Conservation (phyloP, 1,140 invertebrate genomes). For the Plectrocnemia conspersa region DNA sequence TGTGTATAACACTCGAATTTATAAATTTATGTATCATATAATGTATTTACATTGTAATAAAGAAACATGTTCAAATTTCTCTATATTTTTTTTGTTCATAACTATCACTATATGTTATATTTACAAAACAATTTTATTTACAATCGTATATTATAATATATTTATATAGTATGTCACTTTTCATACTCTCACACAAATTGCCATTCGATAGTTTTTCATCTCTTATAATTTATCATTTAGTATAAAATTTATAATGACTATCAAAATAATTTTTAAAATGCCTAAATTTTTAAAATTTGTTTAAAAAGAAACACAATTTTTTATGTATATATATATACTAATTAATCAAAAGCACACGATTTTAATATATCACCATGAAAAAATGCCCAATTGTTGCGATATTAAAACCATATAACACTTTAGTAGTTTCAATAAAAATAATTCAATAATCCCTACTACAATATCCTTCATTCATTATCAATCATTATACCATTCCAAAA, state of each 20-base stretch:
- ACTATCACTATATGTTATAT: background rate
- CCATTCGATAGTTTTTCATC: no score
- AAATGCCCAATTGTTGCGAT: conserved; percentile 21
- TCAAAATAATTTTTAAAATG: no score
- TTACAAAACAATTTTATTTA: conserved; percentile 4
- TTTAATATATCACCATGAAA: conserved; percentile 17
- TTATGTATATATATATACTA: background rate
- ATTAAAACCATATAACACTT: conserved; percentile 1
- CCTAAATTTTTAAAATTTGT: no score
- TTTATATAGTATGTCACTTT: no score
- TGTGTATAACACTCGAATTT: conserved; percentile 1
- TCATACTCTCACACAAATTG: no score
- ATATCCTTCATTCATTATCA: conserved; percentile 6
- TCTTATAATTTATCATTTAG: no score
- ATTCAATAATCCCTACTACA: conserved; percentile 19
- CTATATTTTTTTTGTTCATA: background rate
- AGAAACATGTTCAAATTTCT: background rate
- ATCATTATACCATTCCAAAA: background rate
- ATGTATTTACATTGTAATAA: conserved; percentile 3
- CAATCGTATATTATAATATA: background rate
- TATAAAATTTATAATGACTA: no score
- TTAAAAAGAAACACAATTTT: conserved; percentile 12
- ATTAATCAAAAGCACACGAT: conserved; percentile 1
- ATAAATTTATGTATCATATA: background rate
- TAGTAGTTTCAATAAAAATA: no score